These are phyloP conservation scores for Drosophila ercepeae DNA, from an alignment of 1,140 invertebrate genomes.

Conservation along the genomic window DNA sequence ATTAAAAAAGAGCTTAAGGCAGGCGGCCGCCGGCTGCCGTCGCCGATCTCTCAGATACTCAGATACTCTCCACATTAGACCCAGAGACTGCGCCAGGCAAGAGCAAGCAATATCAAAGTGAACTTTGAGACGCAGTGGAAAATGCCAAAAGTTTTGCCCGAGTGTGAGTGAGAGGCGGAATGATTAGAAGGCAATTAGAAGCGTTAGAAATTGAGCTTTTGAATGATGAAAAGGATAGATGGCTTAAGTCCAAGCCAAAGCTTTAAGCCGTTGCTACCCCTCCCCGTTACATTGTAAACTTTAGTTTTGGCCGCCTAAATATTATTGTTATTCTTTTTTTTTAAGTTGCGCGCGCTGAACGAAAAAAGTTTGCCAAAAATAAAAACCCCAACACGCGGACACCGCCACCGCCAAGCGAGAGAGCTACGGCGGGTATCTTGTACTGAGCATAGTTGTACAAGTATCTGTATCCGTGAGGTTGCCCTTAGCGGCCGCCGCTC, in stretches of 20 bases:
- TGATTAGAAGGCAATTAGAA: slow-evolving; percentile 53
- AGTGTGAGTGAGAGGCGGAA: slow-evolving; percentile 23
- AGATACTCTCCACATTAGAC: slow-evolving; percentile 12
- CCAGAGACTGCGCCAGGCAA: slow-evolving; percentile 3
- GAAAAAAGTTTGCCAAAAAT: slow-evolving; percentile 71
- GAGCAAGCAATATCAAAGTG: slow-evolving; percentile 53
- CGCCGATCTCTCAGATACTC: slow-evolving; percentile 49
- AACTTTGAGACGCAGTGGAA: slow-evolving; percentile 78
- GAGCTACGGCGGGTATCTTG: slow-evolving; percentile 8
- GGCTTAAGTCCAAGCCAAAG: neutral
- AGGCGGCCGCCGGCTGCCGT: slow-evolving; percentile 57
- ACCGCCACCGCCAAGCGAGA: neutral
- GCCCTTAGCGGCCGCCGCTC: slow-evolving; percentile 45
- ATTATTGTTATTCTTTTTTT: slow-evolving; percentile 3
- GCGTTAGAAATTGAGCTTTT: slow-evolving; percentile 11
- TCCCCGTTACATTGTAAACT: neutral
- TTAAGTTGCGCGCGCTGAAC: slow-evolving; percentile 67
- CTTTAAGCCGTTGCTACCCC: neutral
- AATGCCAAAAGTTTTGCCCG: slow-evolving; percentile 61
- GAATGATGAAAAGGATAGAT: too few relatives aligned
- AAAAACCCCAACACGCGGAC: slow-evolving; percentile 63
- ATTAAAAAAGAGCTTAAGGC: slow-evolving; percentile 26
- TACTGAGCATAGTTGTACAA: slow-evolving; percentile 6
- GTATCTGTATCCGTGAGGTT: slow-evolving; percentile 50
- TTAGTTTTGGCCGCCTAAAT: neutral